These are phyloP conservation scores for Penaeus vannamei DNA, from an alignment of 1,140 invertebrate species.

Conservation along the genomic window DNA sequence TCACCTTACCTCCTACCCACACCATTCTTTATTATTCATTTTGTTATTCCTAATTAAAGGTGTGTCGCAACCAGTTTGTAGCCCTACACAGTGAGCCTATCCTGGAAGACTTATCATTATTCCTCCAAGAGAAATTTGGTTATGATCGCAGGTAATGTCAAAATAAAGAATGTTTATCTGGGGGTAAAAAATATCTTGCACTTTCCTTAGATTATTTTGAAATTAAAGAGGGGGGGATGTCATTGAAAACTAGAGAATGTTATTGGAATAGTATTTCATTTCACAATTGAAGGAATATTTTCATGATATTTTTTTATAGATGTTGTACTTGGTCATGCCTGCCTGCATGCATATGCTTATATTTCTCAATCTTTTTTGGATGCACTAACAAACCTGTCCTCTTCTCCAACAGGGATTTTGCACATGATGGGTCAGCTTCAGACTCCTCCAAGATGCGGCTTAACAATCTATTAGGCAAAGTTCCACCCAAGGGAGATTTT, in stretches of 20 bases:
- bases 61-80: constrained; percentile 97
- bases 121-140: constrained; percentile 80
- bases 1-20: too few species aligned
- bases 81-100: constrained; percentile 93
- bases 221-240: too few species aligned
- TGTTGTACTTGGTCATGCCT: too few species aligned
- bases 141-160: constrained; percentile 75
- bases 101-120: constrained; percentile 88
- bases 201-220: too few species aligned
- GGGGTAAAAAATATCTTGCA: too few species aligned
- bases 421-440: constrained; percentile 47
- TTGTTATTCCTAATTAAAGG: constrained; percentile 75
- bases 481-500: constrained; percentile 69
- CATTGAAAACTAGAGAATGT: too few species aligned
- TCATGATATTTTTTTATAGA: too few species aligned
- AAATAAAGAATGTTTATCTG: too few species aligned
- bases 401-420: constrained; percentile 54
- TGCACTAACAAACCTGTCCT: constrained; percentile 29
- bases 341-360: not conserved
- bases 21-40: not conserved
- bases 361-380: not conserved
- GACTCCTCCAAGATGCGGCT: constrained; percentile 61
- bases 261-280: too few species aligned
- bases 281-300: too few species aligned
- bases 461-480: constrained; percentile 57